Percentiles rank a stretch among this genome's conserved stretches.
These are phyloP conservation scores for Piaya cayana DNA, from an alignment of 2,113 vertebrate species.

Conservation along the genomic window DNA sequence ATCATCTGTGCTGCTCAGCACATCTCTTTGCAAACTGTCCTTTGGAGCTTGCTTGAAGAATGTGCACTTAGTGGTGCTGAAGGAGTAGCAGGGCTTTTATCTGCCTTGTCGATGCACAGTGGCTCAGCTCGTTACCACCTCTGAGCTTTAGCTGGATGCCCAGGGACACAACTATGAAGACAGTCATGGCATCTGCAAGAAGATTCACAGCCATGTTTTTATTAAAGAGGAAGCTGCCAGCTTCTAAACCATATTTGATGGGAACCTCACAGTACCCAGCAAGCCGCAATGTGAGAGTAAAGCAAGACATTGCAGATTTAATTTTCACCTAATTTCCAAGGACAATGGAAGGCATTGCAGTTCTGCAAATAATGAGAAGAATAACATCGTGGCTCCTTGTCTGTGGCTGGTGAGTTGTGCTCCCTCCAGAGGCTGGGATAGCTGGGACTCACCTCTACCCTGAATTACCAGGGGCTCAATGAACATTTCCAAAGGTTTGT, in stretches of 20 bases:
- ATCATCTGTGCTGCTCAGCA: not conserved
- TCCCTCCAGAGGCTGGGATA: fast-evolving
- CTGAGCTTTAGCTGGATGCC: not conserved
- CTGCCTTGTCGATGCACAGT: fast-evolving
- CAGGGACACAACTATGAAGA: not conserved
- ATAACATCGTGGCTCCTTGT: not conserved
- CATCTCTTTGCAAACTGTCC: not conserved
- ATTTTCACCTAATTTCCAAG: slow-evolving; percentile 27
- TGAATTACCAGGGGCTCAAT: not conserved
- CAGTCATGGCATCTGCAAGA: not conserved
- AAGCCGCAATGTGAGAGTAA: not conserved
- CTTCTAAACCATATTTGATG: not conserved
- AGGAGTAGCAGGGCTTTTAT: not conserved
- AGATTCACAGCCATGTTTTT: not conserved
- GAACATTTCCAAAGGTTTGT: not conserved
- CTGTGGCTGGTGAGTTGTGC: fast-evolving
- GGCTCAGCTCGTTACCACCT: fast-evolving
- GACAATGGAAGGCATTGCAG: not conserved
- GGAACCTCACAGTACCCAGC: not conserved
- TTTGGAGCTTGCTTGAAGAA: not conserved
- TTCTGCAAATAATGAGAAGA: not conserved
- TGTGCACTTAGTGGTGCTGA: fast-evolving
- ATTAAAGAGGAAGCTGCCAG: not conserved
- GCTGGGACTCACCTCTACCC: not conserved
- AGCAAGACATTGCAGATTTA: not conserved